Evolutionary conservation across 1,140 invertebrate genomes (phyloP), one percentile per base, ranked within the genome.

Genomic region (Hesperophylax magnus): DNA sequence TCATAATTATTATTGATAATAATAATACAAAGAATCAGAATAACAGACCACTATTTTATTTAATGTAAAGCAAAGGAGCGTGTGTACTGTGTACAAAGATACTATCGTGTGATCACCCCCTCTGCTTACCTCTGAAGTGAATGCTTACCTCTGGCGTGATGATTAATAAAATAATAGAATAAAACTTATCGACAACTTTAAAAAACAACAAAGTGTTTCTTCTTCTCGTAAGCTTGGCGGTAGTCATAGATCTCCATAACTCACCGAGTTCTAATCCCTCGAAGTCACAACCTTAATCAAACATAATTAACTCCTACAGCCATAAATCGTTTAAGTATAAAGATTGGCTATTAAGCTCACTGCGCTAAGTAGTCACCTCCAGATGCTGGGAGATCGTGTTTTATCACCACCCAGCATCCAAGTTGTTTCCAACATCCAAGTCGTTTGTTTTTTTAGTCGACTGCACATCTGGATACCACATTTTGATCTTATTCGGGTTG

Each of bases 391-490:
- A 61, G 58, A 61, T 20, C 58, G 17, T 22, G 58, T 24, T 61
- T 61, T 61, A 61, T 61, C 15, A 17, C 22, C 31, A 34, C 39
- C 39, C 39, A 47, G 39, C 39, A 47, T 67, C 63, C 22, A 31
- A 67, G 31, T 67, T 31, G 63, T 47, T 47, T 47, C 39, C 11
- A 47, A 47, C 9, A 8, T 47, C 39, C 11, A 14, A 47, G 61
- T 65, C 17, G 63, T 27, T 31, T 67, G 17, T 67, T 67, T 67
- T 67, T 67, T 31, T 11, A 67, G 63, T 15, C 63, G 0, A 24
- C 20, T 58, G 17, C 63, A 67, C 63, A 67, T 67, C 63, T 67
- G 63, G 63, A 67, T 67, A 67, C 63, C 63, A 67, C 63, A 67
- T 67, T 67, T 67, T n/a, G 24, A 67, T 31, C 31, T 67, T 67